Evolutionary conservation across 2,113 vertebrate genomes (phyloP).

Genomic region (Harpagus bidentatus): DNA sequence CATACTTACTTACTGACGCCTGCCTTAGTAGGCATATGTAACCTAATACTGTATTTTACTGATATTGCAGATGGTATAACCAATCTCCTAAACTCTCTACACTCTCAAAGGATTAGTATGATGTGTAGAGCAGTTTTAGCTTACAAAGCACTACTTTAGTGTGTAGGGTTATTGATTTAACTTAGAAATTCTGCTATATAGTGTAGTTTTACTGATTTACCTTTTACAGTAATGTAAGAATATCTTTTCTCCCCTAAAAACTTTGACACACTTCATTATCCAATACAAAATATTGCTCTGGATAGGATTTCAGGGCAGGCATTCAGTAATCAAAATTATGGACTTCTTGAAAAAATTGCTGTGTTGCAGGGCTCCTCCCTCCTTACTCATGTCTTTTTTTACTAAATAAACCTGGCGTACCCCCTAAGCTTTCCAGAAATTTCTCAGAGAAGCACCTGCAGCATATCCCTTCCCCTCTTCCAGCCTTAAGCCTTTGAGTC

Average conservation of each 20-base stretch:
- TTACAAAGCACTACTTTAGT: slow-evolving; percentile 62
- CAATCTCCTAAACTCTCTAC: slow-evolving; percentile 48
- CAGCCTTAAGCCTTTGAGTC: not conserved
- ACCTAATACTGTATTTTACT: slow-evolving; percentile 56
- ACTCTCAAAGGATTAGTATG: slow-evolving; percentile 56
- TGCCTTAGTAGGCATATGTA: slow-evolving; percentile 32
- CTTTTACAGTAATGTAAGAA: slow-evolving; percentile 23
- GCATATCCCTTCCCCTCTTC: not conserved
- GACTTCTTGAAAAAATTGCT: not conserved
- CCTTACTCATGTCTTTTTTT: not conserved
- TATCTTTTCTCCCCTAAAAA: slow-evolving; percentile 17
- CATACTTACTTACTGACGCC: not conserved
- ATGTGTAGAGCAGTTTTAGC: slow-evolving; percentile 55
- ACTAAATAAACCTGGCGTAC: not conserved
- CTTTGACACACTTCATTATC: slow-evolving; percentile 42
- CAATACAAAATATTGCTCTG: not conserved
- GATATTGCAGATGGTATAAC: slow-evolving; percentile 52
- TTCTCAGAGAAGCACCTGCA: not conserved
- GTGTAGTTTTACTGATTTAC: slow-evolving; percentile 57
- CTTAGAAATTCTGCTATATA: slow-evolving; percentile 60
- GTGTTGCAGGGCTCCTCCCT: not conserved
- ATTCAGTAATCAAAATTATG: slow-evolving; percentile 2
- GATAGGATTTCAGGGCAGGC: not conserved
- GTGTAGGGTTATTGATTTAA: slow-evolving; percentile 62
- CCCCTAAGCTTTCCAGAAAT: not conserved